A percentile compares a stretch with the other conserved stretches of the same genome.
These are phyloP conservation scores for Dinoponera quadriceps DNA, from an alignment of 1,140 invertebrate genomes.

Conservation along the genomic window DNA sequence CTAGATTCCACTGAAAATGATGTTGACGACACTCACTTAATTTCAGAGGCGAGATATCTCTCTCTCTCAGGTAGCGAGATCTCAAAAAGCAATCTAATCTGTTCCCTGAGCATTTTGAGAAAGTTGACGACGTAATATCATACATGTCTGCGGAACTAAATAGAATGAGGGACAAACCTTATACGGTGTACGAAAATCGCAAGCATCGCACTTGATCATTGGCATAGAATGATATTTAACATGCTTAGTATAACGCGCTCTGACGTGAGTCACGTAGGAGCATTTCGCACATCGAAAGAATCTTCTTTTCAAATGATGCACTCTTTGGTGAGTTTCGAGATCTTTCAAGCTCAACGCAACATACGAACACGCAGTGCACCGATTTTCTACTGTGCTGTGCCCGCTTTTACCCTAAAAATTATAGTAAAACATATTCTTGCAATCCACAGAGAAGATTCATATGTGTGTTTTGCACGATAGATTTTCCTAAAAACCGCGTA, in stretches of 20 bases:
- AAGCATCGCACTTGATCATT: constrained; percentile 96
- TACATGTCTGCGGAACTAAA: constrained; percentile 42
- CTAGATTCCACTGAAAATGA: constrained; percentile 91
- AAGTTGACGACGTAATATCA: constrained; percentile 31
- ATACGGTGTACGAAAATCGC: constrained; percentile 96
- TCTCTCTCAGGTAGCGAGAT: constrained; percentile 27
- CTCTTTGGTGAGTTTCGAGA: constrained; percentile 80
- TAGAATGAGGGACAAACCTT: constrained; percentile 84
- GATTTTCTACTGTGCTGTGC: constrained; percentile 56
- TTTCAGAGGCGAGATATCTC: neutral
- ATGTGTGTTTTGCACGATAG: constrained; percentile 9
- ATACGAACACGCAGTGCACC: constrained; percentile 69
- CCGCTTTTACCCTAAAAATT: constrained; percentile 57
- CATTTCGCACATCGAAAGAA: constrained; percentile 96
- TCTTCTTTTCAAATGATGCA: constrained; percentile 86
- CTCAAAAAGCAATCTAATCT: constrained; percentile 38
- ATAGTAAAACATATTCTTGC: constrained; percentile 59
- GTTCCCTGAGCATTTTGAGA: constrained; percentile 9
- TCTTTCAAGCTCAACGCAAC: constrained; percentile 73
- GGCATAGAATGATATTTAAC: constrained; percentile 97
- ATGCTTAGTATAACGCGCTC: constrained; percentile 95
- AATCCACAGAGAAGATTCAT: neutral
- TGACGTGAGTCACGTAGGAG: constrained; percentile 95
- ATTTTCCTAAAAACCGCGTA: constrained; percentile 12
- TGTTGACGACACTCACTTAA: constrained; percentile 31